Conservation (phyloP, 2,888 invertebrate genomes). For the Ornithoptera priamus region DNA sequence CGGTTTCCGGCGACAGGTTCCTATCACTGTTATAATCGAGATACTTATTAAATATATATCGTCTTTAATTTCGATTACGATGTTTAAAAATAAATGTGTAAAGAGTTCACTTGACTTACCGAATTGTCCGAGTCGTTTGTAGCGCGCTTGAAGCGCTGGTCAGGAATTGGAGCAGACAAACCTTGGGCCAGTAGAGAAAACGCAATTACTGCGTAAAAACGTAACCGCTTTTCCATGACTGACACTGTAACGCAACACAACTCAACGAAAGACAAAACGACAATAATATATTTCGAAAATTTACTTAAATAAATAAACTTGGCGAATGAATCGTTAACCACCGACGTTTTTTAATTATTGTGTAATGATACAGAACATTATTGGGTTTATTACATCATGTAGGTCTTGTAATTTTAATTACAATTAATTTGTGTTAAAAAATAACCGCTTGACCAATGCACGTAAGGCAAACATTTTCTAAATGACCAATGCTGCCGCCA, state of each 20-base stretch:
- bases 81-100: too few species aligned
- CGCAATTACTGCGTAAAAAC: constrained; percentile 43
- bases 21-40: too few species aligned
- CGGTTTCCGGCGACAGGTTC: too few species aligned
- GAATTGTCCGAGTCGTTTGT: constrained; percentile 36
- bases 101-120: constrained; percentile 38
- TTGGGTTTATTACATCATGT: not conserved
- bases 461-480: constrained; percentile 30
- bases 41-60: too few species aligned
- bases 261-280: not conserved
- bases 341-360: constrained; percentile 10
- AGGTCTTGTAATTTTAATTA: not conserved
- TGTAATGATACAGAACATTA: constrained; percentile 3
- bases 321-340: constrained; percentile 2
- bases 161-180: constrained; percentile 47
- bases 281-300: constrained; percentile 4
- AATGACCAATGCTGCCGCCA: constrained; percentile 43
- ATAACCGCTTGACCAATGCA: not conserved
- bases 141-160: constrained; percentile 38
- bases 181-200: constrained; percentile 51
- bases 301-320: constrained; percentile 5
- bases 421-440: too few species aligned
- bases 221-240: constrained; percentile 51
- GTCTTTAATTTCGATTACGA: too few species aligned
- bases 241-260: constrained; percentile 36